These are phyloP conservation scores for Norana najaformis DNA, from an alignment of 2,888 invertebrate species.

Conservation along the genomic window DNA sequence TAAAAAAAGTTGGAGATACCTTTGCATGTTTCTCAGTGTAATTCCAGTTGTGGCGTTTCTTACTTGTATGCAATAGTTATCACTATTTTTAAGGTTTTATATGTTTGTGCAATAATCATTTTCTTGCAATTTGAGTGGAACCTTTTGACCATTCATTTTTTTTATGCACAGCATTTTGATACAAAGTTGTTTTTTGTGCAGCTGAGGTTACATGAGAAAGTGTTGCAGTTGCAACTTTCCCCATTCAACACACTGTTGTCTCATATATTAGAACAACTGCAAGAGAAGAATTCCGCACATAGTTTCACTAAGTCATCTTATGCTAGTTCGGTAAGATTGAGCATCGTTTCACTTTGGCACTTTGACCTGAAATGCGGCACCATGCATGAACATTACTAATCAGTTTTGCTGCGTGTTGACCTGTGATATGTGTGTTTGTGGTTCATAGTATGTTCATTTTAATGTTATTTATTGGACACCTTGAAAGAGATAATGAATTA, in stretches of 20 bases:
- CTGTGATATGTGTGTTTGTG: too few species aligned
- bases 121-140: not conserved
- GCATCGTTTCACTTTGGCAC: not conserved
- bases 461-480: too few species aligned
- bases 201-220: slow-evolving; percentile 72
- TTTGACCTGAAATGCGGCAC: too few species aligned
- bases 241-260: slow-evolving; percentile 80
- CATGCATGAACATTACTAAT: too few species aligned
- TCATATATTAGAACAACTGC: slow-evolving; percentile 76
- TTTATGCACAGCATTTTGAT: not conserved
- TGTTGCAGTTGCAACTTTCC: slow-evolving; percentile 74
- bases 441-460: too few species aligned
- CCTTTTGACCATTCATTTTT: not conserved
- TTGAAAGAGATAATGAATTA: too few species aligned
- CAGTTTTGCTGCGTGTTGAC: too few species aligned
- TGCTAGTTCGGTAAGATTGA: not conserved
- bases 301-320: slow-evolving; percentile 81
- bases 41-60: not conserved
- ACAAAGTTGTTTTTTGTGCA: slow-evolving; percentile 43
- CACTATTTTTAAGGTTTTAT: not conserved
- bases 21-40: not conserved
- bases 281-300: slow-evolving; percentile 80
- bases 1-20: not conserved
- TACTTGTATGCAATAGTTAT: not conserved
- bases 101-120: not conserved